A percentile compares a stretch with the other conserved stretches of the same genome.
These are phyloP conservation scores for Drosophila bocki DNA, from an alignment of 1,140 invertebrate species.

Conservation along the genomic window DNA sequence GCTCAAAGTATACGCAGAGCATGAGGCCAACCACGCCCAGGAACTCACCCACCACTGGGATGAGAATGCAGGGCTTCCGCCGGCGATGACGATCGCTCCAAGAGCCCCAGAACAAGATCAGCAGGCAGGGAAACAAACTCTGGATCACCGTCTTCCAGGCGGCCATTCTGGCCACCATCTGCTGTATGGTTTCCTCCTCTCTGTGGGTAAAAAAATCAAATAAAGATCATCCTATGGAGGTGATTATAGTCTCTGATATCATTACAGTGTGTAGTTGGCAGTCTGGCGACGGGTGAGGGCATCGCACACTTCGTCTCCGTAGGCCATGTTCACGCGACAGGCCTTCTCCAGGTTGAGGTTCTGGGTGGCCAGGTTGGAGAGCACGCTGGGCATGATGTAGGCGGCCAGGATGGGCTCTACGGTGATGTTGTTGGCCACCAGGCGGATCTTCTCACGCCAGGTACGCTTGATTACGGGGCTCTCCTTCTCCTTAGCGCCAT, in stretches of 20 bases:
- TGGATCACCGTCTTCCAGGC: slow-evolving; percentile 93
- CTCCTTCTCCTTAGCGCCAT: slow-evolving; percentile 13
- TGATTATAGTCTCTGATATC: too few species aligned
- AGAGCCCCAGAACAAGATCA: slow-evolving; percentile 92
- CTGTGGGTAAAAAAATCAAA: slow-evolving; percentile 13
- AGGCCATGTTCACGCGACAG: slow-evolving; percentile 91
- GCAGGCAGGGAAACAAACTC: slow-evolving; percentile 90
- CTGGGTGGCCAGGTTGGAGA: slow-evolving; percentile 91
- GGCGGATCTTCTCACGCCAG: slow-evolving; percentile 86
- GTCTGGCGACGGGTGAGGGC: slow-evolving; percentile 89
- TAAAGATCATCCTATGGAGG: neutral
- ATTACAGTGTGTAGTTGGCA: slow-evolving; percentile 87
- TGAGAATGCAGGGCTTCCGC: slow-evolving; percentile 93
- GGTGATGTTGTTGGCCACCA: slow-evolving; percentile 89
- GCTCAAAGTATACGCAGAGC: slow-evolving; percentile 91
- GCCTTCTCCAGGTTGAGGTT: slow-evolving; percentile 94
- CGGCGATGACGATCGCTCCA: slow-evolving; percentile 91
- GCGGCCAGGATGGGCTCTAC: slow-evolving; percentile 92
- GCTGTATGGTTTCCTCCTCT: slow-evolving; percentile 91
- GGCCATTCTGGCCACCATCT: slow-evolving; percentile 91
- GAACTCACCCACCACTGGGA: slow-evolving; percentile 93
- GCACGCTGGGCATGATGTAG: slow-evolving; percentile 92
- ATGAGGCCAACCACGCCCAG: slow-evolving; percentile 91
- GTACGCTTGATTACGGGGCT: slow-evolving; percentile 18
- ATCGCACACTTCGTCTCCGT: slow-evolving; percentile 90